A percentile compares a stretch with the other conserved stretches of the same genome.
Evolutionary conservation across 2,888 invertebrate genomes (phyloP).

Genomic region (Gymnocheta viridis): DNA sequence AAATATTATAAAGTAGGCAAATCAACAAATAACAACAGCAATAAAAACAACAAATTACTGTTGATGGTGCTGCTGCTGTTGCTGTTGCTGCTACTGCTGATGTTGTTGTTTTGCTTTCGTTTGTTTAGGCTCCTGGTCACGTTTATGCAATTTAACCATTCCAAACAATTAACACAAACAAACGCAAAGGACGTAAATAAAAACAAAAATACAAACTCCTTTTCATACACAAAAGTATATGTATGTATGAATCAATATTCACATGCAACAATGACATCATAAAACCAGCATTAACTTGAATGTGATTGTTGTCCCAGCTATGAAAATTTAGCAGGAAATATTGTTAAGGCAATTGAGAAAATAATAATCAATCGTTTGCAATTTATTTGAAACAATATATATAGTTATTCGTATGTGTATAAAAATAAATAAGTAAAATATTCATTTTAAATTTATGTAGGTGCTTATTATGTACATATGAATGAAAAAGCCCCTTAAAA

Average conservation of each 20-base stretch:
- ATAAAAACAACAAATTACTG: slow-evolving; percentile 13
- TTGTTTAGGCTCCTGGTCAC: slow-evolving; percentile 66
- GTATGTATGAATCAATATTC: neutral
- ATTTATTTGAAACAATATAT: neutral
- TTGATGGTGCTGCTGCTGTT: neutral
- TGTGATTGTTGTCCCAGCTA: neutral
- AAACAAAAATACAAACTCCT: neutral
- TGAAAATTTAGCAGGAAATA: neutral
- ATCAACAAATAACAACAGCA: slow-evolving; percentile 13
- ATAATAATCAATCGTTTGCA: neutral
- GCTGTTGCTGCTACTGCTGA: slow-evolving; percentile 3
- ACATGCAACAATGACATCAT: neutral
- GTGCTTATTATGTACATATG: too few species aligned
- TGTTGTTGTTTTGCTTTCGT: slow-evolving; percentile 45
- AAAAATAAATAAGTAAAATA: neutral
- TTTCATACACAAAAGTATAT: neutral
- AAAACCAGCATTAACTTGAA: slow-evolving; percentile 2
- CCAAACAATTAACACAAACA: slow-evolving; percentile 66
- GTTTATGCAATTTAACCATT: slow-evolving; percentile 70
- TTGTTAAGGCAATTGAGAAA: neutral
- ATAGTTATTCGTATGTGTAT: too few species aligned
- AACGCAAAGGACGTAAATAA: neutral
- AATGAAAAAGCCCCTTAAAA: too few species aligned
- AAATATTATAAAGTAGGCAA: neutral
- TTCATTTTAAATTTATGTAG: too few species aligned